These are phyloP conservation scores for Rhynchonycteris naso DNA, from an alignment of 2,797 vertebrate genomes.

Conservation along the genomic window DNA sequence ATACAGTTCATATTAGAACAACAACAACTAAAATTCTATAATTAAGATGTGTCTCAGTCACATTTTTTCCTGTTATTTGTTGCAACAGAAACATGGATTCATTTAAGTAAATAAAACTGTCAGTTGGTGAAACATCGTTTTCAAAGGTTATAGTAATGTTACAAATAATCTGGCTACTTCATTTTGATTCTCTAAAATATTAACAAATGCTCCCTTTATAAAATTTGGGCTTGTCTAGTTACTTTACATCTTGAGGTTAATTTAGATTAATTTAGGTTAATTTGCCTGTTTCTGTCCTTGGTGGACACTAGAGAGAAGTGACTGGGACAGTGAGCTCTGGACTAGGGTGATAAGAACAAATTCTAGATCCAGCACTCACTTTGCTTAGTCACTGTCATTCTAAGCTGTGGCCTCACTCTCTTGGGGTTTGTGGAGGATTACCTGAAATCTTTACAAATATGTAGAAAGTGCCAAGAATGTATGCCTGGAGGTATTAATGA, in stretches of 20 bases:
- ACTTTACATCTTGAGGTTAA: not conserved
- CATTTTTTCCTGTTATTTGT: conserved; percentile 69
- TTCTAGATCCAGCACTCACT: not conserved
- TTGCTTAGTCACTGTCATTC: not conserved
- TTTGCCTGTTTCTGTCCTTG: not conserved
- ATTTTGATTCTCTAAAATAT: not conserved
- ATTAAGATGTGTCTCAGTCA: conserved; percentile 71
- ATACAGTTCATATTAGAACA: conserved; percentile 74
- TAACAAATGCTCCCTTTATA: not conserved
- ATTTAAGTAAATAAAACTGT: conserved; percentile 70
- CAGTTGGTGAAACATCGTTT: not conserved
- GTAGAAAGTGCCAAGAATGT: not conserved
- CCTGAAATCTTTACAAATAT: not conserved
- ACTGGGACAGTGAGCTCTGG: not conserved
- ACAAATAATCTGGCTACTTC: conserved; percentile 12
- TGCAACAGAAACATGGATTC: conserved; percentile 68
- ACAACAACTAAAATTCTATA: conserved; percentile 71
- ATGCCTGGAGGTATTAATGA: not conserved
- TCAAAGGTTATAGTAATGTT: not conserved
- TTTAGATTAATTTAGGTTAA: not conserved
- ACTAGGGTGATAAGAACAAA: not conserved
- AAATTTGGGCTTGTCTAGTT: not conserved
- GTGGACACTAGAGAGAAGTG: not conserved
- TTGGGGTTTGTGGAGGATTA: not conserved
- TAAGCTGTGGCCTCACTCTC: not conserved